phyloP scores from a whole-genome alignment of 2,113 vertebrate genomes.

The Cryptotis parvus region DNA sequence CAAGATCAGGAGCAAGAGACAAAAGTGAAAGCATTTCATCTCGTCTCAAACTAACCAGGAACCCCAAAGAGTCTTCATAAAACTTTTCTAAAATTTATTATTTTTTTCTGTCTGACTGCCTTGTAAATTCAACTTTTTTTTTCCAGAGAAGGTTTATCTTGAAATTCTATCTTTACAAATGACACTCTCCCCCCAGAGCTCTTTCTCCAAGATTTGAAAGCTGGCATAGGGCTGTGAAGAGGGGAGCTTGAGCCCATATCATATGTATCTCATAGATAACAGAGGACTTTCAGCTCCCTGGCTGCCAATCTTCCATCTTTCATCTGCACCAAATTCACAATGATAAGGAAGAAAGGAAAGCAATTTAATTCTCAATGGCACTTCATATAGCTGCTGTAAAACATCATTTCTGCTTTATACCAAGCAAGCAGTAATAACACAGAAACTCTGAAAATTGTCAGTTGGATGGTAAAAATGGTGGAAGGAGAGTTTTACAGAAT shows the following conservation, averaged over 20 bases:
- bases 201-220: conserved; percentile 63
- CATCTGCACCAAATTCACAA: conserved; percentile 82
- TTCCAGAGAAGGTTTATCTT: conserved; percentile 20
- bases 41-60: background rate
- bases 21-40: background rate
- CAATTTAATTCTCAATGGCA: conserved; percentile 80
- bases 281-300: conserved; percentile 78
- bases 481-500: conserved; percentile 80
- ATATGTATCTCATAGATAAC: conserved; percentile 79
- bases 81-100: conserved; percentile 8
- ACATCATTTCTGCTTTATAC: conserved; percentile 85
- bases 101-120: background rate
- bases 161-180: conserved; percentile 66
- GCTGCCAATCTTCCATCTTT: conserved; percentile 85
- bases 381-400: conserved; percentile 80
- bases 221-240: conserved; percentile 38
- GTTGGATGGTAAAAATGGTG: conserved; percentile 80
- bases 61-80: background rate
- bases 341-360: conserved; percentile 79
- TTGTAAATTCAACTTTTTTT: conserved; percentile 5
- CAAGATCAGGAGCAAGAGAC: background rate
- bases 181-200: conserved; percentile 54
- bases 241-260: conserved; percentile 63
- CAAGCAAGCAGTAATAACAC: conserved; percentile 84
- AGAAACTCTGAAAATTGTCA: conserved; percentile 84